Evolutionary conservation across 2,113 vertebrate species (phyloP).

Genomic region (Azemiops feae): DNA sequence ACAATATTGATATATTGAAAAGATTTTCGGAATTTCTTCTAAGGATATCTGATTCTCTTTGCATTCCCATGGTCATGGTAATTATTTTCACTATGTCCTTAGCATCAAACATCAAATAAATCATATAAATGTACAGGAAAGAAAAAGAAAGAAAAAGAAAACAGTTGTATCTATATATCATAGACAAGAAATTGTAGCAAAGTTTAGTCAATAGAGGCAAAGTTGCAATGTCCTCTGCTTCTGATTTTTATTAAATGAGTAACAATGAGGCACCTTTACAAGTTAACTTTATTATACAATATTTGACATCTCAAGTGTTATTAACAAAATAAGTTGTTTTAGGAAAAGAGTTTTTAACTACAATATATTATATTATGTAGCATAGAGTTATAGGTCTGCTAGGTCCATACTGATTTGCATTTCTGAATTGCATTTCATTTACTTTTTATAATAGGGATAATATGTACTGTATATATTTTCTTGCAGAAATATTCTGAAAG

Average conservation of each 20-base stretch:
- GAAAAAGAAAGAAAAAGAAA: not conserved
- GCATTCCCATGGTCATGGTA: slow-evolving; percentile 87
- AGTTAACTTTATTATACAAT: not conserved
- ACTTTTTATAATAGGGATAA: not conserved
- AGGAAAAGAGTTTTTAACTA: slow-evolving; percentile 24
- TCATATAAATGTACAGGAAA: not conserved
- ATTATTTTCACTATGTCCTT: slow-evolving; percentile 9
- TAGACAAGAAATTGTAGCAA: not conserved
- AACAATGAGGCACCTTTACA: not conserved
- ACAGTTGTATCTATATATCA: not conserved
- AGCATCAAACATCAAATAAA: not conserved
- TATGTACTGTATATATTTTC: slow-evolving; percentile 13
- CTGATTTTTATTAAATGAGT: not conserved
- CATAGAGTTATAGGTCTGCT: slow-evolving; percentile 22
- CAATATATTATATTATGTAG: not conserved
- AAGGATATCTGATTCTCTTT: slow-evolving; percentile 81
- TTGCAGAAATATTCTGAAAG: slow-evolving; percentile 78
- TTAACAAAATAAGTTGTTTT: not conserved
- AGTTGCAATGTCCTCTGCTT: slow-evolving; percentile 2
- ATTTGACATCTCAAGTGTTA: not conserved
- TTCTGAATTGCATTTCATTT: not conserved
- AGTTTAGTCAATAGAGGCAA: not conserved
- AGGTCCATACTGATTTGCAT: not conserved
- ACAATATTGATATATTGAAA: slow-evolving; percentile 76
- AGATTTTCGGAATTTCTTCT: slow-evolving; percentile 85